phyloP scores from a whole-genome alignment of 2,888 invertebrate genomes.

The Macrostomum cliftonense region DNA sequence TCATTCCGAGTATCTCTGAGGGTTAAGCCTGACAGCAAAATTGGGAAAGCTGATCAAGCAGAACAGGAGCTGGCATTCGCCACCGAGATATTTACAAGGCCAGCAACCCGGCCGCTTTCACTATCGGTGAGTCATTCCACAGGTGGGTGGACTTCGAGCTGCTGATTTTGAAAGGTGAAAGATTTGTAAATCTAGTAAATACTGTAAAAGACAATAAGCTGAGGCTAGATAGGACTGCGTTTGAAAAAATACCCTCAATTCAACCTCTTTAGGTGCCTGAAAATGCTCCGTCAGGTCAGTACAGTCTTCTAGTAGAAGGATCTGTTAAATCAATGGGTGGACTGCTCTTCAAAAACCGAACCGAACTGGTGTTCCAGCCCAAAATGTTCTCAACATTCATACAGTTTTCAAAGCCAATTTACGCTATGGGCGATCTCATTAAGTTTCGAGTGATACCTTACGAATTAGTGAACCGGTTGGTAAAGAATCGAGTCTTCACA shows the following conservation, averaged over 20 bases:
- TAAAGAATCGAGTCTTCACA: constrained; percentile 54
- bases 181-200: no score
- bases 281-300: background rate
- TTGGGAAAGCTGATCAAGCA: constrained; percentile 24
- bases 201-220: no score
- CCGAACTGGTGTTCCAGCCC: constrained; percentile 57
- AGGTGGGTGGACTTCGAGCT: no score
- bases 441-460: constrained; percentile 76
- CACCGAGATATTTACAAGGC: constrained; percentile 53
- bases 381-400: constrained; percentile 85
- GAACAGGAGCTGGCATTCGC: constrained; percentile 64
- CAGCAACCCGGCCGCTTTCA: constrained; percentile 63
- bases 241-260: no score
- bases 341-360: constrained; percentile 71
- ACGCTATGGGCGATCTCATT: constrained; percentile 38
- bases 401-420: constrained; percentile 39
- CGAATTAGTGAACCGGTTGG: constrained; percentile 64
- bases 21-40: constrained; percentile 37
- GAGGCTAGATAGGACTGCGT: no score
- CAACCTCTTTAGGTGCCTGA: constrained; percentile 46
- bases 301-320: constrained; percentile 57
- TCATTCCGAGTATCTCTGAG: constrained; percentile 46
- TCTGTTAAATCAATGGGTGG: constrained; percentile 49
- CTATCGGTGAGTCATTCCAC: constrained; percentile 44
- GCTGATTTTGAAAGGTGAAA: no score